These are phyloP conservation scores for Phrixothrix hirtus DNA, from an alignment of 2,888 invertebrate species.

Conservation along the genomic window DNA sequence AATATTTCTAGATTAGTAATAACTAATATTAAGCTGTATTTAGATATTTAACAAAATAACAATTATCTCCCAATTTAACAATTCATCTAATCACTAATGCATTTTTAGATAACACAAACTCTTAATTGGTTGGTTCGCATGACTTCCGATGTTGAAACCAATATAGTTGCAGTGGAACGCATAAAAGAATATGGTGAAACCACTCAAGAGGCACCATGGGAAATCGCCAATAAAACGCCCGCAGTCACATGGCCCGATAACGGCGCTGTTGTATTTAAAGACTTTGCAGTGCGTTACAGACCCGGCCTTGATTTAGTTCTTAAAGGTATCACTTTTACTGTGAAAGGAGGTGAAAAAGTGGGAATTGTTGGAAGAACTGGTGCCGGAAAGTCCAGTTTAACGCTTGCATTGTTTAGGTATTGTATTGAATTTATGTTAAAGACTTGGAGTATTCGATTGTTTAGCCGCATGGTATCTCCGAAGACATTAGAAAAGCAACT, in stretches of 20 bases:
- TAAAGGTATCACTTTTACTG: slow-evolving; percentile 74
- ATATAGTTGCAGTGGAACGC: slow-evolving; percentile 95
- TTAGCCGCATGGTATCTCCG: too few relatives aligned
- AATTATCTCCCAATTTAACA: too few relatives aligned
- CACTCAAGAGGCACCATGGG: slow-evolving; percentile 82
- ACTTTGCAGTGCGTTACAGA: slow-evolving; percentile 85
- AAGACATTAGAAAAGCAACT: too few relatives aligned
- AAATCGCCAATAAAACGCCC: slow-evolving; percentile 61
- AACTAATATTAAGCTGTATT: too few relatives aligned
- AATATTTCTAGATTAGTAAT: too few relatives aligned
- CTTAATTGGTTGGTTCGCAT: slow-evolving; percentile 95
- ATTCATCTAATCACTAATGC: too few relatives aligned
- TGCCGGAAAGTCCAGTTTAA: slow-evolving; percentile 90
- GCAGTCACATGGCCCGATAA: slow-evolving; percentile 79
- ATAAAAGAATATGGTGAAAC: slow-evolving; percentile 94
- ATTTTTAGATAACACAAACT: slow-evolving; percentile 87
- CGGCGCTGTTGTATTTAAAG: slow-evolving; percentile 79
- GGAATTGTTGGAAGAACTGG: slow-evolving; percentile 91
- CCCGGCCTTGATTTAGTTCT: slow-evolving; percentile 85
- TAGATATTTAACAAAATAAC: too few relatives aligned
- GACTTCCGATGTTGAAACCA: slow-evolving; percentile 96
- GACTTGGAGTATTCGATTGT: too few relatives aligned
- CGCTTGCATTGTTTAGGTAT: slow-evolving; percentile 83
- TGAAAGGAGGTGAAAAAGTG: slow-evolving; percentile 84
- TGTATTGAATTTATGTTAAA: too few relatives aligned